Conservation (phyloP, 2,888 invertebrate species). For the Heteromyza rotundicornis region DNA sequence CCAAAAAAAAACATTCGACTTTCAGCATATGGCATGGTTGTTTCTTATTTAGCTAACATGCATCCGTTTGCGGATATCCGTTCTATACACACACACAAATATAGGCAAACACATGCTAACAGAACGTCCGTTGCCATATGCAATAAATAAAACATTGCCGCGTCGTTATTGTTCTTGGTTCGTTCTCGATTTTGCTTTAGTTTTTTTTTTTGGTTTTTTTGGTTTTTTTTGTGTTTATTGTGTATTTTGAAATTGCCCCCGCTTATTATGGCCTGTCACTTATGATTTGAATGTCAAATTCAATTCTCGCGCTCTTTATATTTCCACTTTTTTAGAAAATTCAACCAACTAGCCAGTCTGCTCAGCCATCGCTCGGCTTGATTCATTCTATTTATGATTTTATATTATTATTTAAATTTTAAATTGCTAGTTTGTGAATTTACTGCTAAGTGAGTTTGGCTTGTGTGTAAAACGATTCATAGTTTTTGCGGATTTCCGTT, state of each 20-base stretch:
- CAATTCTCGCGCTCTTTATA: background rate
- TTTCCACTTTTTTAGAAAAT: too few species aligned
- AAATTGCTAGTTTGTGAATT: background rate
- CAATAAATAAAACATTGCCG: background rate
- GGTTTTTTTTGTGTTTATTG: background rate
- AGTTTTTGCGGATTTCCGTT: background rate
- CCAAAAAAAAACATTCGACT: too few species aligned
- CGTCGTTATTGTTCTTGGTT: too few species aligned
- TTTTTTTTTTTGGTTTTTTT: background rate
- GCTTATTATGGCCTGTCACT: conserved; percentile 3
- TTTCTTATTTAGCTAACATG: too few species aligned
- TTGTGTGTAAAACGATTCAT: too few species aligned
- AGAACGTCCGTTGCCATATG: background rate
- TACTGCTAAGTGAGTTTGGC: too few species aligned
- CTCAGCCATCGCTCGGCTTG: too few species aligned
- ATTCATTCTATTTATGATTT: background rate
- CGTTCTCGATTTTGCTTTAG: background rate
- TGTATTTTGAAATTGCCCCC: background rate
- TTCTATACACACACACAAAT: background rate
- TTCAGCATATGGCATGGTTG: too few species aligned
- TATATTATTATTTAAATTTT: background rate
- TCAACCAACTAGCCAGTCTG: too few species aligned
- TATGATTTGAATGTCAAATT: conserved; percentile 3
- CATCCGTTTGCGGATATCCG: conserved; percentile 5
- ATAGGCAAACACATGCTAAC: background rate